phyloP scores from a whole-genome alignment of 2,888 invertebrate genomes.

The Argyra leucocephala region DNA sequence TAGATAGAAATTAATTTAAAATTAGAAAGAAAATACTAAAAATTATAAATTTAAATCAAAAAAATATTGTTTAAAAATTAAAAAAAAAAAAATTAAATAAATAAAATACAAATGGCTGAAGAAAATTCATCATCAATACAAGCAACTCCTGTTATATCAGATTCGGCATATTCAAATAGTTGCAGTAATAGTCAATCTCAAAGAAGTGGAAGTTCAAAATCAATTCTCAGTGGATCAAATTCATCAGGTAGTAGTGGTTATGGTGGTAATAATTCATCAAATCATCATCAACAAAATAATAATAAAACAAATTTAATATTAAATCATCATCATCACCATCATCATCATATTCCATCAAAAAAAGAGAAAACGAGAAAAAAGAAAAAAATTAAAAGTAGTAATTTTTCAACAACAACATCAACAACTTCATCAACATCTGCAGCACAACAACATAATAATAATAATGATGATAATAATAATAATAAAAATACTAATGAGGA shows the following conservation, averaged over 20 bases:
- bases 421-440: not conserved
- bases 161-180: conserved; percentile 73
- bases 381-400: conserved; percentile 46
- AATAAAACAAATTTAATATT: not conserved
- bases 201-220: conserved; percentile 67
- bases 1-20: too few relatives aligned
- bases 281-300: conserved; percentile 35
- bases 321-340: conserved; percentile 34
- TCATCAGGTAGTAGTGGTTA: conserved; percentile 74
- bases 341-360: conserved; percentile 37
- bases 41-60: too few relatives aligned
- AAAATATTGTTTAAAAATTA: too few relatives aligned
- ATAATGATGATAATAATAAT: too few relatives aligned
- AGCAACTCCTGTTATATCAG: conserved; percentile 47
- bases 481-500: too few relatives aligned
- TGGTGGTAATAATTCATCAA: conserved; percentile 56
- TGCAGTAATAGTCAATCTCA: conserved; percentile 75
- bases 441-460: too few relatives aligned
- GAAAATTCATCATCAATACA: not conserved
- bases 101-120: not conserved
- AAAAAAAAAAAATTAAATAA: not conserved
- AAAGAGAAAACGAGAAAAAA: conserved; percentile 56
- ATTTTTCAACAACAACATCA: conserved; percentile 14
- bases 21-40: too few relatives aligned
- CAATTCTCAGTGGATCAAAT: conserved; percentile 64